Evolutionary conservation across 2,888 invertebrate species (phyloP), one percentile per base, ranked within the genome.

Genomic region (Melanchra persicariae): DNA sequence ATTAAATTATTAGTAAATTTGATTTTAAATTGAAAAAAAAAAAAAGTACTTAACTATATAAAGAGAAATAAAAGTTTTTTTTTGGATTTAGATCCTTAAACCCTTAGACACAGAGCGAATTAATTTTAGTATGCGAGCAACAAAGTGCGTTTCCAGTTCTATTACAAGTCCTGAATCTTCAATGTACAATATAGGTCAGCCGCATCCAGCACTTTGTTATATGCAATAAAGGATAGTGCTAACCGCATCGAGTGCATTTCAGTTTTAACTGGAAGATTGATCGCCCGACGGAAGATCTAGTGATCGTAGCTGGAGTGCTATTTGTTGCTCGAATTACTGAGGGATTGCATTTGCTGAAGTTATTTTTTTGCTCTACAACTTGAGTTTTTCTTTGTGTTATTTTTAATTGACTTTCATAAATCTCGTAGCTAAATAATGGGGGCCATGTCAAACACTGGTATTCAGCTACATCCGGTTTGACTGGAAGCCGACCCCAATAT

Each of bases 221-320:
- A 70, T n/a, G n/a, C 62, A 43, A 70, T 70, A 70, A 47, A 62
- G 52, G 34, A 22, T 43, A 26, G 40, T 43, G 26, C 40, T 12
- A 17, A 70, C 70, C 77, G 61, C 70, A 69, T 40, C 47, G 49
- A 52, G 70, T 47, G 45, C n/a, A 7, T 26, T 59, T 47, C 37
- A 43, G 40, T 70, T 76, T 59, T 62, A 70, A 70, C 26, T 77
- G 51, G 19, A 59, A 49, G 70, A 75, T 75, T 63, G 58, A 74
- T 74, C 52, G 58, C 43, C 9, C 19, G 19, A 4, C 15, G 62
- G 30, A 43, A 74, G 47, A 49, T 54, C 40, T 62, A 69, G 58
- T 43, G 70, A 47, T 62, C 40, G 22, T 9, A 22, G 52, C 57
- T 40, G 2, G 54, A 40, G 24, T 22, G 40, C 37, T 57, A 75